These are phyloP conservation scores for Erithacus rubecula DNA, from an alignment of 2,797 vertebrate species.

Conservation along the genomic window DNA sequence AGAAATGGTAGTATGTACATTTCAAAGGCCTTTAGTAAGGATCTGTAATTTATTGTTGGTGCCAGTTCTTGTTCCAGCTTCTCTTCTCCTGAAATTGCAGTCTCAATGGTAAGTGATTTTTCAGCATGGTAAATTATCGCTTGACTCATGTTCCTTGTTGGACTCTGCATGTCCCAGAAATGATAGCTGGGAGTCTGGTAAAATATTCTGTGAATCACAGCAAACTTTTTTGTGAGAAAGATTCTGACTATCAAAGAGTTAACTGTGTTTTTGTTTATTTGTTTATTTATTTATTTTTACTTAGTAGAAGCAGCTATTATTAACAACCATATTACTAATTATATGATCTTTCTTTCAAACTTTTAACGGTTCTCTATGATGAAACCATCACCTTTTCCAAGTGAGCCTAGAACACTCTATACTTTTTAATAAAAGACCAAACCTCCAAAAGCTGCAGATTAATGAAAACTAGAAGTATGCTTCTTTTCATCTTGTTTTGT, in stretches of 20 bases:
- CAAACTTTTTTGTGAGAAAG: neutral
- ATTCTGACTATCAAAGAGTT: neutral
- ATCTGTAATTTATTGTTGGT: neutral
- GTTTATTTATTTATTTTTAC: neutral
- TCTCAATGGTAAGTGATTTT: neutral
- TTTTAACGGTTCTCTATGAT: neutral
- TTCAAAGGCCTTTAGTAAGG: neutral
- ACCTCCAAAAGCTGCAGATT: neutral
- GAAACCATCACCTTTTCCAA: neutral
- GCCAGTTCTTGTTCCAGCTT: neutral
- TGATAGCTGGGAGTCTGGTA: neutral
- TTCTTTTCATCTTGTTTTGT: neutral
- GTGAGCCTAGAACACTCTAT: neutral
- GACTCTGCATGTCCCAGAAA: neutral
- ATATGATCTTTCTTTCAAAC: neutral
- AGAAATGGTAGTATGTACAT: neutral
- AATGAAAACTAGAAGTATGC: neutral
- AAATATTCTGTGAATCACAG: neutral
- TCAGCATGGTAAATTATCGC: neutral
- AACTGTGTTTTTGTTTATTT: neutral
- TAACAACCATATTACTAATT: neutral
- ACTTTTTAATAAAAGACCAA: neutral
- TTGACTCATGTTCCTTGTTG: neutral
- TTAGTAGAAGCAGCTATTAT: neutral
- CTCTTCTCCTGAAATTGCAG: neutral